Evolutionary conservation across 2,888 invertebrate species (phyloP), one percentile per base, ranked within the genome.

Genomic region (Aromia moschata): DNA sequence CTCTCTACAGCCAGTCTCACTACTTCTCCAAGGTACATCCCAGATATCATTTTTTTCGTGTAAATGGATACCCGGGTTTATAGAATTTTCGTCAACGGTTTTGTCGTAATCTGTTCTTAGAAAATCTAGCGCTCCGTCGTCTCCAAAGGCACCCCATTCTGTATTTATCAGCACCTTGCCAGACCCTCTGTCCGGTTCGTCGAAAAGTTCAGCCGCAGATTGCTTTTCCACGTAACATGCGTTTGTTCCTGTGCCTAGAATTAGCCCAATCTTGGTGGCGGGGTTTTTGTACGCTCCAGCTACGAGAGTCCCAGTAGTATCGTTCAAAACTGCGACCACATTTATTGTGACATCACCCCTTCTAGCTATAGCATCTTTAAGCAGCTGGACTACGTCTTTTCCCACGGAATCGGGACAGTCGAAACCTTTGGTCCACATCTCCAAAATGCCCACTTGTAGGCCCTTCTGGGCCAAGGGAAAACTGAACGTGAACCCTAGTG

Each of bases 21-120:
- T 64, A 99, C 80, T 81, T 99, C 98, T 10, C 98, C 98, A 92
- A 98, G 90, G 81, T 98, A 98, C 98, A 98, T 98, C 64, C 98
- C 98, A 1, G 96, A 96, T 74, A 98, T 97, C 96, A 98, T 98
- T 82, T 98, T 98, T 80, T 98, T n/a, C 98, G 82, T 91, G 91
- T 87, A 93, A 85, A 81, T 98, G 98, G 80, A 88, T 91, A 64
- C 88, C 88, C 10, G 89, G 89, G 79, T 93, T 97, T 70, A 97
- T 89, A 53, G 95, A 94, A 71, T 88, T 87, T 47, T 81, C 81
- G 80, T 98, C 97, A 62, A 98, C 89, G 53, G 89, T 89, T 36
- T 87, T 85, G 79, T 98, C 94, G 76, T 91, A 92, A 73, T 91
- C 90, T 1, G 96, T 96, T 62, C 92, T 84, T 9, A 96, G 84